Percentiles rank a stretch among this genome's conserved stretches.
Conservation (phyloP, 1,140 invertebrate genomes). For the Psix sp. region DNA sequence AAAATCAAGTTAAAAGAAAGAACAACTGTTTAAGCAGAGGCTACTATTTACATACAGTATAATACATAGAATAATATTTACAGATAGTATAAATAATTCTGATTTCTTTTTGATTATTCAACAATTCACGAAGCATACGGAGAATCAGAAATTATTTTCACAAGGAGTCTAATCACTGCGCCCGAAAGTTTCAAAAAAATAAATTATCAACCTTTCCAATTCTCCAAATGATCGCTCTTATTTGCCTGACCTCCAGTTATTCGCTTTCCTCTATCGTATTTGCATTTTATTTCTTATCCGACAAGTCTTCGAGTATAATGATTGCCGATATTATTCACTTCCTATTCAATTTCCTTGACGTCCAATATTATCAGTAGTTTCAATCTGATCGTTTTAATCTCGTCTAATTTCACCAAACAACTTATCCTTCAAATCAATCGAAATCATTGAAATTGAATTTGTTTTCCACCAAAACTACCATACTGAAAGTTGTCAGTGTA, state of each 20-base stretch:
- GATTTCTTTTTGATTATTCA: conserved; percentile 51
- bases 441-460: too few species aligned
- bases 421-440: too few species aligned
- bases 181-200: conserved; percentile 20
- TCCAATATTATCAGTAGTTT: conserved; percentile 61
- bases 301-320: conserved; percentile 29
- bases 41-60: conserved; percentile 59
- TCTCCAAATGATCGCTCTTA: conserved; percentile 33
- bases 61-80: conserved; percentile 57
- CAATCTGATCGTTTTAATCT: too few species aligned
- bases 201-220: conserved; percentile 50
- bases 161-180: conserved; percentile 3
- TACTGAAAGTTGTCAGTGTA: too few species aligned
- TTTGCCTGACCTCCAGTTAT: background rate
- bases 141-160: conserved; percentile 46
- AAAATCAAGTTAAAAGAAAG: conserved; percentile 33
- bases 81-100: conserved; percentile 58
- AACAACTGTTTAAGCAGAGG: conserved; percentile 42
- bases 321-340: conserved; percentile 23
- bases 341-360: conserved; percentile 54
- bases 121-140: conserved; percentile 49
- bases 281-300: conserved; percentile 19
- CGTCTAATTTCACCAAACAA: too few species aligned
- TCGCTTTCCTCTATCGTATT: conserved; percentile 11
- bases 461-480: too few species aligned